Conservation (phyloP, 2,113 vertebrate genomes). For the Pachycephala philippinensis region DNA sequence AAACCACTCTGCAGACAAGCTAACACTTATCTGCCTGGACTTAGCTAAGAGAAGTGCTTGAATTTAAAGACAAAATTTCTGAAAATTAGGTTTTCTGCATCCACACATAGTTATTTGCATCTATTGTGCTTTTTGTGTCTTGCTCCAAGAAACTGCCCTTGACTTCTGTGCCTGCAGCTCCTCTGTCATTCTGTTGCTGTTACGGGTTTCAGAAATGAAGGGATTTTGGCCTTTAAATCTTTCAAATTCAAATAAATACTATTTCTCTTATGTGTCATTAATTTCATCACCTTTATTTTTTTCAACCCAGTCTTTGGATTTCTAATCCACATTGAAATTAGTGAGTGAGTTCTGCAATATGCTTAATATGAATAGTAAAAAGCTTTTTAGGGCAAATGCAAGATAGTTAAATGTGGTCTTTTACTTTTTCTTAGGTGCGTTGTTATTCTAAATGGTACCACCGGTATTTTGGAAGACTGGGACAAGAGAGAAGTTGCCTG, state of each 20-base stretch:
- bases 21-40: background rate
- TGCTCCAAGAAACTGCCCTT: background rate
- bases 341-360: background rate
- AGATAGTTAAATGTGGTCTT: background rate
- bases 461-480: constrained; percentile 37
- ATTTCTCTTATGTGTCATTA: background rate
- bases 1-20: background rate
- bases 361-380: background rate
- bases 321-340: background rate
- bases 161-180: background rate
- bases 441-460: background rate
- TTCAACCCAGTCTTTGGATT: background rate
- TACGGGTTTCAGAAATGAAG: background rate
- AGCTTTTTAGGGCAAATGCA: background rate
- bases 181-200: background rate
- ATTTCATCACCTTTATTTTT: background rate
- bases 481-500: constrained; percentile 33
- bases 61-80: background rate
- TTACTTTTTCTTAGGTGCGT: background rate
- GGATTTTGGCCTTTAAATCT: background rate
- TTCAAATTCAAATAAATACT: background rate
- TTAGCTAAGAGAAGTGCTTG: background rate
- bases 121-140: background rate
- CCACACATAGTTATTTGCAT: background rate
- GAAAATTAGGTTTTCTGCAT: background rate